Evolutionary conservation across 2,113 vertebrate genomes (phyloP).

Genomic region (Vombatus ursinus): DNA sequence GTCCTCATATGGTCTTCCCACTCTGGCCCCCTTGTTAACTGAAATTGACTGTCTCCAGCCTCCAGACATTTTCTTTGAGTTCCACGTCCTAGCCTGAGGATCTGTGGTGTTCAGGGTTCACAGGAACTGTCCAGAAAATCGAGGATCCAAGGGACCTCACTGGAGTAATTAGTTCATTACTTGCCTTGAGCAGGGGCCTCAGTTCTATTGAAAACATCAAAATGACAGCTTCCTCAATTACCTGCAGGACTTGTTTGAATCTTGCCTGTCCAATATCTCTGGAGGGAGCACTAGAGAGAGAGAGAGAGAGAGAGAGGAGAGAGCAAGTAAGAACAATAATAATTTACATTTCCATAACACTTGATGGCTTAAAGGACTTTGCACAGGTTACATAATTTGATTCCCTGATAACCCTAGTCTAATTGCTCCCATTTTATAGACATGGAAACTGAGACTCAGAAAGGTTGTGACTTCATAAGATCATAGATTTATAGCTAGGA

Average conservation of each 20-base stretch:
- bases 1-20: background rate
- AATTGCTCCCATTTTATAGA: background rate
- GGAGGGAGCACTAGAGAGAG: background rate
- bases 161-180: background rate
- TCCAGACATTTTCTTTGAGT: background rate
- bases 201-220: background rate
- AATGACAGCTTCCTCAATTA: background rate
- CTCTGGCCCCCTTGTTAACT: background rate
- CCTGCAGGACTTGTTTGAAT: background rate
- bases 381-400: background rate
- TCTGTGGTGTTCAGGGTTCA: background rate
- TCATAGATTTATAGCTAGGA: background rate
- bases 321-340: background rate
- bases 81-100: background rate
- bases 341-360: no score
- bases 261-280: background rate
- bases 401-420: background rate
- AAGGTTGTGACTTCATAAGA: background rate
- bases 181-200: background rate
- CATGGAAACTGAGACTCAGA: background rate
- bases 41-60: background rate
- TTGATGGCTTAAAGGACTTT: background rate
- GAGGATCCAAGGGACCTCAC: background rate
- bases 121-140: background rate
- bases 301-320: background rate